phyloP scores from a whole-genome alignment of 2,797 vertebrate genomes.

The Synaphobranchus kaupii region DNA sequence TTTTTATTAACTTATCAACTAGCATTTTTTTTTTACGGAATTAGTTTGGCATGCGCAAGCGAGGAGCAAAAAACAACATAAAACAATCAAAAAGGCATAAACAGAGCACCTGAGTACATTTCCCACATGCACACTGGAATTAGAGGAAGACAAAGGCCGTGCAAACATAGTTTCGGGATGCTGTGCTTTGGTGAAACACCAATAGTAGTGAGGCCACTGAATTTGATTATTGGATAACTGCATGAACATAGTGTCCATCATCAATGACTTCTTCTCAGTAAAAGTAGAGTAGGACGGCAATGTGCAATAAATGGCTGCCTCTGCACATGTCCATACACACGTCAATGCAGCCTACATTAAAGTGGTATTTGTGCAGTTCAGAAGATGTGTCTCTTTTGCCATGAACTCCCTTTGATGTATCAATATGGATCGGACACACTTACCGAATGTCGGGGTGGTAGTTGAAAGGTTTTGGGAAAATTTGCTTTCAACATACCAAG shows the following conservation, averaged over 20 bases:
- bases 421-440: background rate
- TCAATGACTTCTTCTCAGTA: background rate
- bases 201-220: background rate
- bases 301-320: background rate
- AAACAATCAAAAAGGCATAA: background rate
- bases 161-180: background rate
- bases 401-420: background rate
- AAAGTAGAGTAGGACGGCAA: background rate
- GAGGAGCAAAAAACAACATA: background rate
- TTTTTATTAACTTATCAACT: background rate
- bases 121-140: background rate
- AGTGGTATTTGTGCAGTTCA: background rate
- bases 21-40: background rate
- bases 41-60: background rate
- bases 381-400: background rate
- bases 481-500: background rate
- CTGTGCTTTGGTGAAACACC: background rate
- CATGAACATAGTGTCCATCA: background rate
- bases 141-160: background rate
- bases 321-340: background rate
- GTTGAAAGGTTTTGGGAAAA: constrained; percentile 8
- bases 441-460: background rate
- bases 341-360: background rate
- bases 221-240: background rate
- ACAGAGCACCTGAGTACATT: background rate